Base-by-base conservation (phyloP, 2,113 vertebrate species). In the Centropus unirufus region DNA sequence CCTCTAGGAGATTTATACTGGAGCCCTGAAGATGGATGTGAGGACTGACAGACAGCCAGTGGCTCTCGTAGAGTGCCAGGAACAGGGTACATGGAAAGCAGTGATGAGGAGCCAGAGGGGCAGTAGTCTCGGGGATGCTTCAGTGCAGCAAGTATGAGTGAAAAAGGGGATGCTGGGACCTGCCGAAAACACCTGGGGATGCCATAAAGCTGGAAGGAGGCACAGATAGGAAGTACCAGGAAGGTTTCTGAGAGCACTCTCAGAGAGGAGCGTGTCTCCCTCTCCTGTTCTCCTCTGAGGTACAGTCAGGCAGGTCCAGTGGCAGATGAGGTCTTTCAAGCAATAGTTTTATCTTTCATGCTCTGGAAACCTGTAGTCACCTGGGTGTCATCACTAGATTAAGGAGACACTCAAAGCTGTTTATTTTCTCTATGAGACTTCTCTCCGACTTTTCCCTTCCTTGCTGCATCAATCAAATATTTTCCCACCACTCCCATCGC, bases 1-100 rank as follows among this genome's bases (percentile, higher is more conserved):
- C 44, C 17, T 95, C 89, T 76, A 67, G 47, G 77, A 96, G 91
- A 97, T 93, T 95, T 96, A 96, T 95, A 81, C 77, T 87, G 63
- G 87, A 81, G 78, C 66, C 29, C 44, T 18, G 27, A 68, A 92
- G 94, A 96, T 81, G 83, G 52, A 87, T 96, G 83, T 81, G 80
- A 83, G 49, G 72, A 92, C 42, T 95, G 83, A 95, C 75, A 46
- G 68, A 91, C 17, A 87, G 75, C 63, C 81, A 69, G 83, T 83
- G 74, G 68, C 91, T 95, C 66, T 39, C 2, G 11, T 6, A 54
- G 68, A 84, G 42, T 68, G 91, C 93, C 90, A 79, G 77, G 34
- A 91, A 44, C 13, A 0, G 57, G 14, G 27, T 81, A 18, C 57
- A 4, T 26, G 87, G 76, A 75, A 90, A 76, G 72, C 4, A 0